phyloP scores from a whole-genome alignment of 1,140 invertebrate genomes.

The Bombus pyrosoma region DNA sequence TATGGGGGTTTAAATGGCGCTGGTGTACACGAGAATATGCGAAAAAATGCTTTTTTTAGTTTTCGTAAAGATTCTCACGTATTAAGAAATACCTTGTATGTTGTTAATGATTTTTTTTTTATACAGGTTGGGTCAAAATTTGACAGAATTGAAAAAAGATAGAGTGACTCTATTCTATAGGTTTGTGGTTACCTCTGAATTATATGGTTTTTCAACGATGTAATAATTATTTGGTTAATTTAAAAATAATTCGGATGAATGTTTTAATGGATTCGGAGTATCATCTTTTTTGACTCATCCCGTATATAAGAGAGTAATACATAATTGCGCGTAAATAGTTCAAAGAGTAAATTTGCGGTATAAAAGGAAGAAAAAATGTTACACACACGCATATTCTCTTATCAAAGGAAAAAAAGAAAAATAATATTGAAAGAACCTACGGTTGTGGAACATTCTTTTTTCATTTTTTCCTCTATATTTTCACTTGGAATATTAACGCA shows the following conservation, averaged over 20 bases:
- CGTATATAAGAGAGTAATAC: background rate
- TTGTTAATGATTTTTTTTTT: background rate
- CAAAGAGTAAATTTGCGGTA: background rate
- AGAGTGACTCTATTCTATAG: background rate
- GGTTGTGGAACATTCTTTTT: too few relatives aligned
- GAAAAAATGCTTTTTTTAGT: background rate
- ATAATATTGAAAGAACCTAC: background rate
- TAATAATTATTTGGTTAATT: background rate
- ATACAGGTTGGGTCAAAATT: background rate
- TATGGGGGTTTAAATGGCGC: background rate
- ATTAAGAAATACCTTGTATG: conserved; percentile 3
- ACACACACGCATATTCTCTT: too few relatives aligned
- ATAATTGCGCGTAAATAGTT: background rate
- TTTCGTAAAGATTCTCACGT: background rate
- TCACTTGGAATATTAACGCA: background rate
- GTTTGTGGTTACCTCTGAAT: background rate
- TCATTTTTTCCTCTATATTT: background rate
- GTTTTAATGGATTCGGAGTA: background rate
- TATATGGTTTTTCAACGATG: background rate
- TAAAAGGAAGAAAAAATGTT: background rate
- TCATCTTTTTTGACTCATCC: background rate
- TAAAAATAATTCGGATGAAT: background rate
- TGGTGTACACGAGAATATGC: background rate
- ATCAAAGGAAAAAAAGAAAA: background rate
- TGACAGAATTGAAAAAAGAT: too few relatives aligned